Evolutionary conservation across 2,113 vertebrate species (phyloP), one percentile per base, ranked within the genome.

Genomic region (Callithrix jacchus): DNA sequence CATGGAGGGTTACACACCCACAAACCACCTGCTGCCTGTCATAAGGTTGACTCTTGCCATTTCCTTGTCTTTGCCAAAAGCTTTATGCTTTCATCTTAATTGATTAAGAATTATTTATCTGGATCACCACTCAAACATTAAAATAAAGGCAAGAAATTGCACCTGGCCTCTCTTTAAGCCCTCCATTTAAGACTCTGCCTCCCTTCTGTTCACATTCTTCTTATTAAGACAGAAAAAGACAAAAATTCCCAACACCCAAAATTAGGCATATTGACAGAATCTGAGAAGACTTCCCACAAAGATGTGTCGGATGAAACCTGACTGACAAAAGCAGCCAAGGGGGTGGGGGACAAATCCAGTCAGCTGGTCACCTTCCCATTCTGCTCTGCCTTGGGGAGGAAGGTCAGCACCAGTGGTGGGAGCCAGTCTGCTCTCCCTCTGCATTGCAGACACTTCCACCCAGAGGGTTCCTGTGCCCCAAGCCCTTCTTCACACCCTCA

Each of bases 111-210:
- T 88, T 84, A 54, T 76, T 88, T 79, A 27, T 87, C 23, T n/a
- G n/a, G 37, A 73, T 25, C 32, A 71, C 49, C 25, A 1, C 37
- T 73, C 83, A 66, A 6, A 77, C 73, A 40, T 82, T 94, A 54
- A 93, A 91, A 83, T 21, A 70, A 76, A 82, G 87, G 10, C 17
- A 64, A 82, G 52, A 93, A 95, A 71, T 70, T 21, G 2, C 52
- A 79, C 47, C 70, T n/a, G 83, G 61, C 10, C 77, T 73, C 42
- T 13, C n/a, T 79, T 37, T 87, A 82, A 81, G 17, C 52, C 56
- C 42, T 37, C 40, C 21, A 76, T 11, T 71, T 89, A 70, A 79
- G 73, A 84, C 21, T 40, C 37, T 18, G 12, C 25, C 23, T n/a
- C 42, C 21, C n/a, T 66, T 45, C 66, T 6, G 13, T 73, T 56